Evolutionary conservation across 2,113 vertebrate genomes (phyloP).

Genomic region (Menidia beryllina): DNA sequence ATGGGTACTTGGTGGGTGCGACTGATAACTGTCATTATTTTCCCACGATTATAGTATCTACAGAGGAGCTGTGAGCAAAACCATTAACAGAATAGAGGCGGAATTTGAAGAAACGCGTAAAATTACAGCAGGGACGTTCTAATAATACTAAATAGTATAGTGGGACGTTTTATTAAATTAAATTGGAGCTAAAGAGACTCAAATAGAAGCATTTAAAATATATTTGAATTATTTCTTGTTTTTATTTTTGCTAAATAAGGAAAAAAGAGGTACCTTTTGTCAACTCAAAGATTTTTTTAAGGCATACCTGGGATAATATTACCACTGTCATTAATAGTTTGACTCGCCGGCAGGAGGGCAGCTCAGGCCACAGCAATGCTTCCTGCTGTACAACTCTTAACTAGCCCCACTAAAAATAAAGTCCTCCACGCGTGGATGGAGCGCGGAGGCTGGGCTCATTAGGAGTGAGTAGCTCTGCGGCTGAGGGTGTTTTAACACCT

Average conservation of each 20-base stretch:
- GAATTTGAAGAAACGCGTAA: constrained; percentile 65
- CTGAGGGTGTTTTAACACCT: constrained; percentile 85
- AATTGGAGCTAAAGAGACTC: constrained; percentile 13
- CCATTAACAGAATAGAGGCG: constrained; percentile 69
- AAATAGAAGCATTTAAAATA: neutral
- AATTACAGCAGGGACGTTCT: constrained; percentile 51
- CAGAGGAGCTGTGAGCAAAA: constrained; percentile 69
- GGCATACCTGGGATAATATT: constrained; percentile 54
- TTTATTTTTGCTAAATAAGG: neutral
- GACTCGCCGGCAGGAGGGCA: constrained; percentile 57
- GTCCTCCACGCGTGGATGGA: constrained; percentile 64
- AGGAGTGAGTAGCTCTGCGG: constrained; percentile 74
- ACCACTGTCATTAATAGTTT: constrained; percentile 63
- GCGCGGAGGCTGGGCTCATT: constrained; percentile 74
- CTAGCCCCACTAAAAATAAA: constrained; percentile 86
- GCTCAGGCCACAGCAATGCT: constrained; percentile 76
- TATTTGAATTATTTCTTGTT: constrained; percentile 26
- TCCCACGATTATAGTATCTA: constrained; percentile 83
- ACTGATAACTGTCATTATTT: constrained; percentile 85
- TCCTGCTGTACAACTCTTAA: constrained; percentile 83
- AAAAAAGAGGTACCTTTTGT: constrained; percentile 14
- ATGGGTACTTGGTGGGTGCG: constrained; percentile 82
- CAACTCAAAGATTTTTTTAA: constrained; percentile 23
- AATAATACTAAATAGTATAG: constrained; percentile 50
- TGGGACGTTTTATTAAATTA: constrained; percentile 5